Evolutionary conservation across 2,113 vertebrate species (phyloP).

Genomic region (Pomatostomus ruficeps): DNA sequence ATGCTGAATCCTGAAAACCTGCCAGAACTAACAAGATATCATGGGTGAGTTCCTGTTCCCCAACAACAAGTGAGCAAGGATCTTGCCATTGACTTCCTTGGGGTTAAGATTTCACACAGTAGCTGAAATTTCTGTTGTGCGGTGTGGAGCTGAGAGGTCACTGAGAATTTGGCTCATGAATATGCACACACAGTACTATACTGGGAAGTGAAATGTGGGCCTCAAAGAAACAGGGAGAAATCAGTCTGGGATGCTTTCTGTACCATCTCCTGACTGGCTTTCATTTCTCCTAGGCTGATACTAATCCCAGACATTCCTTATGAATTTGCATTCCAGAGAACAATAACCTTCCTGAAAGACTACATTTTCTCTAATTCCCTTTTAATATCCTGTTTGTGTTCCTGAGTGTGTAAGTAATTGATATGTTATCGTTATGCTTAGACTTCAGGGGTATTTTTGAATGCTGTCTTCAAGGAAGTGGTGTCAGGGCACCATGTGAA

Average conservation of each 20-base stretch:
- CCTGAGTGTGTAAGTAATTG: constrained; percentile 10
- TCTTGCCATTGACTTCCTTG: not conserved
- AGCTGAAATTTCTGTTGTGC: not conserved
- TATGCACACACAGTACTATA: not conserved
- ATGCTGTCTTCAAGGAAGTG: not conserved
- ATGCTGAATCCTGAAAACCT: not conserved
- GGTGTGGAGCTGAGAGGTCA: not conserved
- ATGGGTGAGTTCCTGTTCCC: not conserved
- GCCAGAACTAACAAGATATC: constrained; percentile 21
- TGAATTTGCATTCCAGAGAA: constrained; percentile 19
- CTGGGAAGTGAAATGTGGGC: not conserved
- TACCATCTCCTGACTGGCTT: not conserved
- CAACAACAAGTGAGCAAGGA: not conserved
- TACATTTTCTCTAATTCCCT: constrained; percentile 28
- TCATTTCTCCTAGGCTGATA: not conserved
- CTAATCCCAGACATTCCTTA: constrained; percentile 6
- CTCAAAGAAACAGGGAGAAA: not conserved
- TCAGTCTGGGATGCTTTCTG: not conserved
- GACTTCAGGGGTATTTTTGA: not conserved
- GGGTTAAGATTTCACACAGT: not conserved
- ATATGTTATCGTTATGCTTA: constrained; percentile 13
- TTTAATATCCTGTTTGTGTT: constrained; percentile 30
- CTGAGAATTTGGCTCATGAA: not conserved
- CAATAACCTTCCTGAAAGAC: constrained; percentile 20
- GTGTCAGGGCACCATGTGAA: not conserved